phyloP scores from a whole-genome alignment of 2,113 vertebrate species.

The Poeciliopsis prolifica region DNA sequence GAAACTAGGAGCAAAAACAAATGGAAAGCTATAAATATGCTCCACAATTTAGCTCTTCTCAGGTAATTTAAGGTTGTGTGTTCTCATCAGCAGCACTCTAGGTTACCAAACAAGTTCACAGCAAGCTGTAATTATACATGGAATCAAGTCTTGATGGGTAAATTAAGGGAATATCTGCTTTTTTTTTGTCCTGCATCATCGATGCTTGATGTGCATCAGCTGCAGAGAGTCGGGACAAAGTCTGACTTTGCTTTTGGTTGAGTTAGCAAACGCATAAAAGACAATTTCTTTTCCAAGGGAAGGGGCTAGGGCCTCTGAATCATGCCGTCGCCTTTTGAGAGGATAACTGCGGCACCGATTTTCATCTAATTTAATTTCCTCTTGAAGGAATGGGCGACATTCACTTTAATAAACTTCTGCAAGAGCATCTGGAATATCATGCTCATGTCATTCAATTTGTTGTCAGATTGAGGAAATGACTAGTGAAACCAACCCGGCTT shows the following conservation, averaged over 20 bases:
- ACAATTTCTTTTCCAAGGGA: slow-evolving; percentile 51
- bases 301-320: slow-evolving; percentile 15
- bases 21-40: neutral
- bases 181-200: slow-evolving; percentile 28
- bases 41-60: neutral
- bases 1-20: slow-evolving; percentile 42
- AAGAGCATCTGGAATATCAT: slow-evolving; percentile 45
- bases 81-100: neutral
- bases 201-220: slow-evolving; percentile 41
- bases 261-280: slow-evolving; percentile 53
- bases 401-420: slow-evolving; percentile 24
- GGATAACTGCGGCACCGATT: slow-evolving; percentile 17
- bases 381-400: neutral
- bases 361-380: neutral
- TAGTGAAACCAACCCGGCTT: slow-evolving; percentile 1
- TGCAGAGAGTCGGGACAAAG: slow-evolving; percentile 23
- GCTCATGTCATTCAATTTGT: slow-evolving; percentile 21
- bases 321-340: slow-evolving; percentile 37
- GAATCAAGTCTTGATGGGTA: neutral
- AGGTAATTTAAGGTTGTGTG: neutral
- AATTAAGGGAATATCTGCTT: slow-evolving; percentile 24
- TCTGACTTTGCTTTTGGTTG: slow-evolving; percentile 64
- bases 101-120: slow-evolving; percentile 9
- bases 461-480: slow-evolving; percentile 41
- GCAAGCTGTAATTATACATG: slow-evolving; percentile 1